phyloP scores from a whole-genome alignment of 1,140 invertebrate genomes.

The Nautilus pompilius region DNA sequence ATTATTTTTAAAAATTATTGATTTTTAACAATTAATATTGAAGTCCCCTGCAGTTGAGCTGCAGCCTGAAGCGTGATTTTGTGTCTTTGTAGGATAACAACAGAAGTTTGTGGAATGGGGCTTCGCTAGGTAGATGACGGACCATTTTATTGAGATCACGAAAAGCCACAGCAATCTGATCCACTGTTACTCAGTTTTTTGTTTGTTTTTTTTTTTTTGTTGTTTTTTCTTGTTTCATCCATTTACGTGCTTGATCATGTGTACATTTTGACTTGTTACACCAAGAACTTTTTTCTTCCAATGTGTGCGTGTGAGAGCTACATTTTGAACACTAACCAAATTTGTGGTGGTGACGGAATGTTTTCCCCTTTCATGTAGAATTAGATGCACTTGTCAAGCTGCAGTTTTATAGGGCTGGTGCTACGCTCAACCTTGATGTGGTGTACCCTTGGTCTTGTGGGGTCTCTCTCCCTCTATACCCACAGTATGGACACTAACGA shows the following conservation, averaged over 20 bases:
- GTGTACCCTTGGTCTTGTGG: too few species aligned
- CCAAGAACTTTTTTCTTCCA: background rate
- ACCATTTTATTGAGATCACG: conserved; percentile 9
- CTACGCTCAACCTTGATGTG: background rate
- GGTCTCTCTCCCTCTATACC: too few species aligned
- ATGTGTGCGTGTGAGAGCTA: conserved; percentile 2
- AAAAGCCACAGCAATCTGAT: conserved; percentile 1
- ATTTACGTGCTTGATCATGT: conserved; percentile 6
- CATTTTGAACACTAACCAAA: conserved; percentile 3
- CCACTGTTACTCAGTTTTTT: background rate
- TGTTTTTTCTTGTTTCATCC: too few species aligned
- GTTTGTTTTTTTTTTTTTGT: background rate
- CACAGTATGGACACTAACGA: too few species aligned
- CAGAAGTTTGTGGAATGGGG: conserved; percentile 27
- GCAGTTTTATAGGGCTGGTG: background rate
- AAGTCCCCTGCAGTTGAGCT: conserved; percentile 2
- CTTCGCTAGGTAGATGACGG: conserved; percentile 20
- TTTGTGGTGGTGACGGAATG: conserved; percentile 1
- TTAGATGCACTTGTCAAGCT: background rate
- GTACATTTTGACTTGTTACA: background rate
- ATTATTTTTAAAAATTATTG: background rate
- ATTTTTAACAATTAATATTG: background rate
- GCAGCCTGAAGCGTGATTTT: conserved; percentile 10
- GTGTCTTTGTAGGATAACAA: conserved; percentile 24
- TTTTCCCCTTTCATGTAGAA: conserved; percentile 1